Evolutionary conservation across 2,797 vertebrate genomes (phyloP), one percentile per base, ranked within the genome.

Genomic region (Molossus alvarezi): DNA sequence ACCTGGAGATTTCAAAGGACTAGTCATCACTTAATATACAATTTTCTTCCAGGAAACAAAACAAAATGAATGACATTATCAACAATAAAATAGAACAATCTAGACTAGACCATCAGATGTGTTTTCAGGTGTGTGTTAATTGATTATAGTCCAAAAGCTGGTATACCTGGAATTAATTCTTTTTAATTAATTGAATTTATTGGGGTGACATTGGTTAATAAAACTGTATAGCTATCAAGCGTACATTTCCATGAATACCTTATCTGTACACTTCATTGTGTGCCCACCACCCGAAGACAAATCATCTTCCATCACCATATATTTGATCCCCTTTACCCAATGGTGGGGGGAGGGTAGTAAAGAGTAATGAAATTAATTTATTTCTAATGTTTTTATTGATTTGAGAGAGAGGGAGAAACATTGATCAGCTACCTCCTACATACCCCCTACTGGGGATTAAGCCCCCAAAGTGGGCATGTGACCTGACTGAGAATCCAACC

Each of bases 41-140:
- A 9, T 91, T 89, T 81, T 71, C 27, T 85, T 41, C 23, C 55
- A 77, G 71, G 48, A 95, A 86, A 33, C 41, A 89, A 89, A 96
- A 86, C 53, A 69, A 81, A 73, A 6, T 21, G 7, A 93, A 92
- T 48, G 15, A 57, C n/a, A 92, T 60, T 53, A 81, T 51, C 58
- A 75, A 37, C 13, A 89, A 92, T 13, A 75, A 80, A 94, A 90
- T 73, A 12, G 84, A 90, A 72, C 48, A 75, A 51, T 80, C 9
- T 67, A 65, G 9, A 1, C 37, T 73, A 89, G 12, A 62, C 25
- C 7, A 86, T 57, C 4, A 55, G 21, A 48, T 69, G 11, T 85
- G 89, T 86, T 33, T 41, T 82, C n/a, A 33, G 27, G 1, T 69
- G 4, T 27, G 1, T 82, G 5, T 93, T 80, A 45, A 95, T 9